Percentiles rank a stretch among this genome's conserved stretches.
Conservation (phyloP, 2,797 vertebrate genomes). For the Tamandua tetradactyla region DNA sequence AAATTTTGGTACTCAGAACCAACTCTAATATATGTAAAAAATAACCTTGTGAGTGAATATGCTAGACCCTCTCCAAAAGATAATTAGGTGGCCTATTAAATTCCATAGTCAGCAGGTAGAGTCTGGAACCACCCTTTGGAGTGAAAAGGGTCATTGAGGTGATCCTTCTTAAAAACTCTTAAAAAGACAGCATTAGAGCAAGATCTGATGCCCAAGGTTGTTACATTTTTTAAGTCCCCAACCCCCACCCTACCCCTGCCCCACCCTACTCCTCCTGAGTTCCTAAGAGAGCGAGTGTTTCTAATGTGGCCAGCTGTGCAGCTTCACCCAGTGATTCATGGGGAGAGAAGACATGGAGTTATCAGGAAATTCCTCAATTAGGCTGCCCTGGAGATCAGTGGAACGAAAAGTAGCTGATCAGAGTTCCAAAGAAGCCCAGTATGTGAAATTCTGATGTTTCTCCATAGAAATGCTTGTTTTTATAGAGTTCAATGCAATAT, state of each 20-base stretch:
- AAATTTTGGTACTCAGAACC: constrained; percentile 3
- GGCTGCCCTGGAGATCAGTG: neutral
- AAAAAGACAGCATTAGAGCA: neutral
- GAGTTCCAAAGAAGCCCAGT: neutral
- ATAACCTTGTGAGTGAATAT: neutral
- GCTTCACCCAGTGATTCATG: neutral
- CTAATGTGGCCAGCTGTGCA: neutral
- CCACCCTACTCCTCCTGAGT: neutral
- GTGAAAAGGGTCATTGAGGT: neutral
- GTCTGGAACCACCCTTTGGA: neutral
- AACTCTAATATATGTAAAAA: constrained; percentile 2
- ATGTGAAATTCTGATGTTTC: neutral
- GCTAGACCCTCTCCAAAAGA: neutral
- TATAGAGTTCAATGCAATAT: neutral
- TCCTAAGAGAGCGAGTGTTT: neutral
- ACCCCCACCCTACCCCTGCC: no score
- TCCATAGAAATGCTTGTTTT: neutral
- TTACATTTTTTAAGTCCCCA: neutral
- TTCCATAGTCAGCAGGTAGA: neutral
- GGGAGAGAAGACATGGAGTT: neutral
- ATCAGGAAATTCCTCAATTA: neutral
- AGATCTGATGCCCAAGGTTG: neutral
- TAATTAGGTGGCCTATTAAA: neutral
- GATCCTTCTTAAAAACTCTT: neutral
- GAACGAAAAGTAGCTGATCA: neutral